phyloP scores from a whole-genome alignment of 2,888 invertebrate species.

The Andrena chrysosceles region DNA sequence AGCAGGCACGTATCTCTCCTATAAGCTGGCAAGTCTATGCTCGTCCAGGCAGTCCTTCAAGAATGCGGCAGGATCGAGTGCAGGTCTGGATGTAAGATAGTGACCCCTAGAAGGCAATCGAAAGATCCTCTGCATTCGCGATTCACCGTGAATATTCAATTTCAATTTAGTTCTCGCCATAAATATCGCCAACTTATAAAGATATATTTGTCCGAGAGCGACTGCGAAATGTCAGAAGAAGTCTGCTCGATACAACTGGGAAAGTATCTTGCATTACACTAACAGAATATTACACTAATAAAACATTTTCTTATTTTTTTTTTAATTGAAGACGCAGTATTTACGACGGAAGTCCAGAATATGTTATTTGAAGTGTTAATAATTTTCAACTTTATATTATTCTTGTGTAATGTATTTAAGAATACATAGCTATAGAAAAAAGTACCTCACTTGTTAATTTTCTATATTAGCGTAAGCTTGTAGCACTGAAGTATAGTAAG shows the following conservation, averaged over 20 bases:
- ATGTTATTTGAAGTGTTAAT: neutral
- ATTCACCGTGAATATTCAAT: neutral
- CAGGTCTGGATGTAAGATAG: slow-evolving; percentile 9
- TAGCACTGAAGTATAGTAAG: neutral
- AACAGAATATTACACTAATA: too few relatives aligned
- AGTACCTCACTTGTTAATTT: too few relatives aligned
- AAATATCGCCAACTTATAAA: neutral
- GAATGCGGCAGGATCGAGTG: slow-evolving; percentile 40
- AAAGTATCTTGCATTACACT: neutral
- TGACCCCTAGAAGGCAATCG: neutral
- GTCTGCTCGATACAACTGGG: too few relatives aligned
- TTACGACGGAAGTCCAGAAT: neutral
- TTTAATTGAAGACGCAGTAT: neutral
- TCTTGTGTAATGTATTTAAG: neutral
- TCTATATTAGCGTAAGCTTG: too few relatives aligned
- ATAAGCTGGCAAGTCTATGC: slow-evolving; percentile 46
- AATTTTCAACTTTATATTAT: neutral
- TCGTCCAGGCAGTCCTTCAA: slow-evolving; percentile 22
- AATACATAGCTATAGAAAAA: too few relatives aligned
- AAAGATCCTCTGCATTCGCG: neutral
- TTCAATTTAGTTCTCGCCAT: neutral
- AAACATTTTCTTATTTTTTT: neutral
- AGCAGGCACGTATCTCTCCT: slow-evolving; percentile 56
- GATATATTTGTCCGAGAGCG: neutral
- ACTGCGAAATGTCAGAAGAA: too few relatives aligned